These are phyloP conservation scores for Sebastes ruberrimus DNA, from an alignment of 2,797 vertebrate genomes.

Conservation along the genomic window DNA sequence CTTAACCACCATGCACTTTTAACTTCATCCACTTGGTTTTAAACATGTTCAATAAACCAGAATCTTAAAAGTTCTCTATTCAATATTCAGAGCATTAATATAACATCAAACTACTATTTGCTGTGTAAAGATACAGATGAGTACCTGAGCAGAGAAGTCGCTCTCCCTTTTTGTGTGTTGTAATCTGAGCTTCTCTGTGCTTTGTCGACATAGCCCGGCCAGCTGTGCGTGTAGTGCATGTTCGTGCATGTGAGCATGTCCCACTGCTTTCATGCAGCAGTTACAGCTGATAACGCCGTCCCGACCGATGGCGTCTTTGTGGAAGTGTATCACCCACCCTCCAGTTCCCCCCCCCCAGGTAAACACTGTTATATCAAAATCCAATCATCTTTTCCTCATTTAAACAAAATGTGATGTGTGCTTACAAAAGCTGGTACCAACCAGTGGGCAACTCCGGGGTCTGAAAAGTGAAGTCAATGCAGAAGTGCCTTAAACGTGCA, in stretches of 20 bases:
- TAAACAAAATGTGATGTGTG: rapidly evolving
- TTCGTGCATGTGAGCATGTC: too few relatives aligned
- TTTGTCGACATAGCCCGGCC: too few relatives aligned
- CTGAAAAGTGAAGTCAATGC: too few relatives aligned
- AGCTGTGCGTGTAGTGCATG: too few relatives aligned
- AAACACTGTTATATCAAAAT: neutral
- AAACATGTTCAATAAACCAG: slow-evolving; percentile 17
- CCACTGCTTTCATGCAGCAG: rapidly evolving
- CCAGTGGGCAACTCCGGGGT: too few relatives aligned
- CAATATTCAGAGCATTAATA: neutral
- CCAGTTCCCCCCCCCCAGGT: neutral
- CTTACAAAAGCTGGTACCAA: too few relatives aligned
- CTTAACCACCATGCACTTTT: neutral
- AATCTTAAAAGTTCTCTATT: neutral
- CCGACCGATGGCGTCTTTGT: too few relatives aligned
- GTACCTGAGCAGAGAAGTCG: neutral
- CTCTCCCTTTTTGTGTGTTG: neutral
- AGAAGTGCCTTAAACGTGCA: rapidly evolving
- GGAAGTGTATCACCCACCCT: too few relatives aligned
- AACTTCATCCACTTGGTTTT: neutral
- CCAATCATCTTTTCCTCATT: too few relatives aligned
- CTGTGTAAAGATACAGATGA: neutral
- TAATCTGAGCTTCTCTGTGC: neutral
- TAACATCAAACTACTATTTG: neutral
- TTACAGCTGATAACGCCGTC: too few relatives aligned